phyloP scores from a whole-genome alignment of 2,797 vertebrate genomes.

The Brotula barbata region DNA sequence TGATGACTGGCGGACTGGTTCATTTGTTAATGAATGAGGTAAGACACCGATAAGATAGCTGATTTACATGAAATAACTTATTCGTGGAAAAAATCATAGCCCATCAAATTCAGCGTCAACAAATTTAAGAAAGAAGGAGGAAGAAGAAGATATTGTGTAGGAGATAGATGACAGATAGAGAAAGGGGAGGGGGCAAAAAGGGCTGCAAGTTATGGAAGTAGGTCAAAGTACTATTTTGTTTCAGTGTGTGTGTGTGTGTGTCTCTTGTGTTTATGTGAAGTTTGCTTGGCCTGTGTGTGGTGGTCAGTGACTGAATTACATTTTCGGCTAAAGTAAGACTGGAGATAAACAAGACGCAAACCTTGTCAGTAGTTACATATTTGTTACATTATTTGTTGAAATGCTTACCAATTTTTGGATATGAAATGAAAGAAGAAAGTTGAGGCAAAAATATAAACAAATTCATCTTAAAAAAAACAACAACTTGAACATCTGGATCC shows the following conservation, averaged over 20 bases:
- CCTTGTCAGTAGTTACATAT: neutral
- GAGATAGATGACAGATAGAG: neutral
- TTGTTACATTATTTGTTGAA: too few relatives aligned
- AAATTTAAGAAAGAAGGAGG: neutral
- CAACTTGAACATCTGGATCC: too few relatives aligned
- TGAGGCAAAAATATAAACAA: too few relatives aligned
- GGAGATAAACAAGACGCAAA: constrained; percentile 19
- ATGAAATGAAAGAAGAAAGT: too few relatives aligned
- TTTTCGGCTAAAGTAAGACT: constrained; percentile 33
- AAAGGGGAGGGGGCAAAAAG: neutral
- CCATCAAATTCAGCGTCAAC: neutral
- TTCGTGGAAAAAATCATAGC: neutral
- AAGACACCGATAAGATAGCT: neutral
- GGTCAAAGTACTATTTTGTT: constrained; percentile 45
- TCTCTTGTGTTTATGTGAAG: constrained; percentile 2
- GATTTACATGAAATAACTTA: neutral
- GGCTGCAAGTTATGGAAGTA: constrained; percentile 25
- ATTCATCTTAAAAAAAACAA: too few relatives aligned
- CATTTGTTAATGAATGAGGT: neutral
- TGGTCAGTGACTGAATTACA: constrained; percentile 39
- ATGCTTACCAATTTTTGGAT: too few relatives aligned
- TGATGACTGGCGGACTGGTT: neutral
- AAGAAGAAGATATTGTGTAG: neutral
- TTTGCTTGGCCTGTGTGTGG: constrained; percentile 16
- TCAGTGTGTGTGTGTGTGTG: constrained; percentile 21